Evolutionary conservation across 2,888 invertebrate species (phyloP), one percentile per base, ranked within the genome.

Genomic region (Mechanitis messenoides): DNA sequence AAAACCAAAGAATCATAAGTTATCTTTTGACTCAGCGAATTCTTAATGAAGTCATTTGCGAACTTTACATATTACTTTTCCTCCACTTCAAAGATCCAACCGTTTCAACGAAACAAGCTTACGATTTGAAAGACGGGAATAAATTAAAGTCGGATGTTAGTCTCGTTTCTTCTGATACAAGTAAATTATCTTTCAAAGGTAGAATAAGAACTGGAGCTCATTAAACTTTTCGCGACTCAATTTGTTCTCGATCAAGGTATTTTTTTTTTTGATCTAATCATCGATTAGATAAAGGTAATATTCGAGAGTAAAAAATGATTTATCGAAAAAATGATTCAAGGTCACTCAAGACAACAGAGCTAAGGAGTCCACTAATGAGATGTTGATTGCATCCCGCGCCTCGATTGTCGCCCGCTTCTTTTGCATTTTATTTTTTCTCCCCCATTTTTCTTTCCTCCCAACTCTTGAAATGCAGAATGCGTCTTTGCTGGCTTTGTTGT

Each of bases 321-420:
- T 84, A 85, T 84, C 83, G 82, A 79, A 78, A 77, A 80, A 85
- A 83, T 85, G 84, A 78, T 77, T 74, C 74, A 73, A 71, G 73
- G 73, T 72, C 69, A 80, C 74, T 72, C 61, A 66, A 61, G 80
- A 83, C 81, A 79, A 76, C 74, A 73, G 81, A 85, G 86, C 85
- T 87, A 87, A 86, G 82, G 80, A 80, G 75, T 79, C 74, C 79
- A 73, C 86, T 87, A 87, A 88, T 87, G 87, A 87, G 86, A 88
- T 87, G 88, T 85, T 87, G 87, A 88, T 87, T 87, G 87, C 85
- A 81, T 81, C 81, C 80, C 77, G 74, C 75, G 79, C 75, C 75
- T 74, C 81, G 81, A 78, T 85, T 83, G 81, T 81, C 83, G 79
- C 71, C 61, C 65, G 68, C 71, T 77, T 79, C 75, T 78, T 83